Evolutionary conservation across 2,888 invertebrate genomes (phyloP).

Genomic region (Mactromeris polynyma): DNA sequence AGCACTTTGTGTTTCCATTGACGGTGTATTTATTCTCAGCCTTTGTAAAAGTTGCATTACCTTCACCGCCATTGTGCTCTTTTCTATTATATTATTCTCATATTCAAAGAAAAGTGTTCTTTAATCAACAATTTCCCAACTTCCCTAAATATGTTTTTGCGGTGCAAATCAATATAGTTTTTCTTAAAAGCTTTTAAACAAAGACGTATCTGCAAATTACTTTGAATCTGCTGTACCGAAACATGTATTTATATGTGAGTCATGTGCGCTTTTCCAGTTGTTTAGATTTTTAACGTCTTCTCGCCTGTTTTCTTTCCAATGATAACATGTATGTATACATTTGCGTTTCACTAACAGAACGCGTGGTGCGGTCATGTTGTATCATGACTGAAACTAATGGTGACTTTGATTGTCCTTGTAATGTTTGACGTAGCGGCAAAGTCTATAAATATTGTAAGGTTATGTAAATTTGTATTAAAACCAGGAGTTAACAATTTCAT

Average conservation of each 20-base stretch:
- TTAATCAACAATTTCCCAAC: too few species aligned
- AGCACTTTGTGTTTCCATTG: background rate
- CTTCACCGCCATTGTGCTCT: background rate
- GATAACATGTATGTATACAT: too few species aligned
- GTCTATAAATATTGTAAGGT: too few species aligned
- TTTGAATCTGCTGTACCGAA: background rate
- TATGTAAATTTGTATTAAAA: too few species aligned
- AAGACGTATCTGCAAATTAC: background rate
- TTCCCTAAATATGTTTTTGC: background rate
- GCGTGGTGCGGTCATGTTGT: too few species aligned
- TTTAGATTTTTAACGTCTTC: background rate
- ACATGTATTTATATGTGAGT: background rate
- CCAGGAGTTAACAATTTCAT: too few species aligned
- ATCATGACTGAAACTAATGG: too few species aligned
- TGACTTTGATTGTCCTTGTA: too few species aligned
- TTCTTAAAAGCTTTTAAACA: background rate
- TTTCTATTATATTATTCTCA: background rate
- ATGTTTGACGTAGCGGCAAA: too few species aligned
- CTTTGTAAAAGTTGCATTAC: background rate
- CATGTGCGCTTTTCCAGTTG: background rate
- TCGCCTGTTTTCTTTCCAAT: background rate
- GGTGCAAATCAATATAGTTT: background rate
- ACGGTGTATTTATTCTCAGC: background rate
- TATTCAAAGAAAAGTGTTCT: background rate
- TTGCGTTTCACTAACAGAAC: too few species aligned